Conservation (phyloP, 2,888 invertebrate genomes). For the Heliconius ismenius region DNA sequence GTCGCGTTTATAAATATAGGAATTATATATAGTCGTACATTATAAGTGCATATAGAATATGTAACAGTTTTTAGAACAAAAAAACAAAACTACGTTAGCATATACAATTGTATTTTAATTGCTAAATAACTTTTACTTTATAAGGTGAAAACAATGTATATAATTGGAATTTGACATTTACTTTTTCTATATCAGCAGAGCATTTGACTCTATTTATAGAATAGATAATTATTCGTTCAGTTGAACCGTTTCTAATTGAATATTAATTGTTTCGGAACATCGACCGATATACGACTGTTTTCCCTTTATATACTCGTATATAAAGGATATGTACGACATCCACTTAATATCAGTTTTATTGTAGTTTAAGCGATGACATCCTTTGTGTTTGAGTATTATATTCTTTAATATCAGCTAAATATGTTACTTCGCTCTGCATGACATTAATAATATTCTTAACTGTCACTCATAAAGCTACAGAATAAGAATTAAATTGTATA, state of each 20-base stretch:
- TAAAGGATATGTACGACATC: no score
- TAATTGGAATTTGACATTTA: slow-evolving; percentile 19
- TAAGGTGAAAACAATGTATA: slow-evolving; percentile 2
- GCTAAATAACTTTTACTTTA: neutral
- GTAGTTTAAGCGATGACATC: no score
- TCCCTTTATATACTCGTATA: neutral
- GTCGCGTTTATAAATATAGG: neutral
- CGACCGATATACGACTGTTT: neutral
- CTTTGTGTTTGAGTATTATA: no score
- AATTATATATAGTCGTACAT: neutral
- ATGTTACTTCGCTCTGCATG: no score
- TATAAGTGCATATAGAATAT: neutral
- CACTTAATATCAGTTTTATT: no score
- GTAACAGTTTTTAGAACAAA: no score
- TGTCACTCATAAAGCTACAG: no score
- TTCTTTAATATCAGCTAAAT: no score
- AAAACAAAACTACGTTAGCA: no score
- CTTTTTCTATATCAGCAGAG: slow-evolving; percentile 1
- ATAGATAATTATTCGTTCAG: neutral
- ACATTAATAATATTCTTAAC: no score
- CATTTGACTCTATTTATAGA: slow-evolving; percentile 1
- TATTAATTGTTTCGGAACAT: slow-evolving; percentile 15
- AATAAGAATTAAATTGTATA: no score
- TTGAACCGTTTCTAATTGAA: neutral
- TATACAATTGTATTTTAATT: neutral